Conservation (phyloP, 2,113 vertebrate species). For the Theristicus caerulescens region DNA sequence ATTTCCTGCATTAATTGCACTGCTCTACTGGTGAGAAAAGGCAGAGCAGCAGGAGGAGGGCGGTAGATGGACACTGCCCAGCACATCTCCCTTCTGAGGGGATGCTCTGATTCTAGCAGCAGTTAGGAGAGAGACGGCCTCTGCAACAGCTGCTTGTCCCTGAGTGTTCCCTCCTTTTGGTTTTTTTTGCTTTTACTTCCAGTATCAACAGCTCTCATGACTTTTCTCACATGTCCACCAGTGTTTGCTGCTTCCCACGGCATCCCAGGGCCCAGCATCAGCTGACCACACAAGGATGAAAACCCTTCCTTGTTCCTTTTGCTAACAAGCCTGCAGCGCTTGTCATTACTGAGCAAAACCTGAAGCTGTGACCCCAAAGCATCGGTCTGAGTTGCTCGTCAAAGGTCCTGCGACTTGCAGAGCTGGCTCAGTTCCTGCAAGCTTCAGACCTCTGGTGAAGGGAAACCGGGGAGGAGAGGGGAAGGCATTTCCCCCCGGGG, state of each 20-base stretch:
- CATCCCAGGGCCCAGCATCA: neutral
- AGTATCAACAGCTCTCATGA: neutral
- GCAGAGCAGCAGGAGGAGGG: neutral
- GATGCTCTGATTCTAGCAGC: neutral
- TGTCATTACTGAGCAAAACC: too few relatives aligned
- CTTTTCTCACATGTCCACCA: neutral
- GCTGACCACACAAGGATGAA: neutral
- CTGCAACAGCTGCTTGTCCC: neutral
- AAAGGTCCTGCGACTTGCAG: rapidly evolving
- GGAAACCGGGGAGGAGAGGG: rapidly evolving
- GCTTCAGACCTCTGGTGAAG: neutral
- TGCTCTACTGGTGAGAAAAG: neutral
- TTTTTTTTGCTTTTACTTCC: neutral
- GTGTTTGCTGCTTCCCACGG: neutral
- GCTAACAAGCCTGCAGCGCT: neutral
- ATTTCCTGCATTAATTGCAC: neutral
- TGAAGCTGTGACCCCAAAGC: neutral
- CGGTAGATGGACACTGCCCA: neutral
- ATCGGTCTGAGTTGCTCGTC: rapidly evolving
- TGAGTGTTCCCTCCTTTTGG: rapidly evolving
- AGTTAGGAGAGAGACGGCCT: neutral
- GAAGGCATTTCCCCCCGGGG: neutral
- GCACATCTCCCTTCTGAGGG: rapidly evolving
- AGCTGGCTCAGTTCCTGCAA: neutral
- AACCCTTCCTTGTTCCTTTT: neutral